Conservation (phyloP, 2,113 vertebrate species). For the Notothenia rossii region DNA sequence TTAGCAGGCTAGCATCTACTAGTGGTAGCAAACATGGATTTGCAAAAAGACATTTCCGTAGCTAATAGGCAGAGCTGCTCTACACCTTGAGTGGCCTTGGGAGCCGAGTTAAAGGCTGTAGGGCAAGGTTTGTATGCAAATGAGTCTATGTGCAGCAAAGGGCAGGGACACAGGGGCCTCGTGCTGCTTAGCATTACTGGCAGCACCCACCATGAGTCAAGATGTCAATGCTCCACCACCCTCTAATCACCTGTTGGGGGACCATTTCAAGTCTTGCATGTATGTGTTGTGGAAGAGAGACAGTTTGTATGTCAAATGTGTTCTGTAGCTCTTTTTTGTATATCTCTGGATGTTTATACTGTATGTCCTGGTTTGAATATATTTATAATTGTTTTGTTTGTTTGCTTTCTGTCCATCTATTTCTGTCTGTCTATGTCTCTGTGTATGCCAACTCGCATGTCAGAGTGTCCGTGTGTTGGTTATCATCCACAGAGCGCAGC, state of each 20-base stretch:
- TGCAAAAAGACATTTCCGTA: not conserved
- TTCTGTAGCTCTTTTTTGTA: not conserved
- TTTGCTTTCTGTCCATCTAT: slow-evolving; percentile 17
- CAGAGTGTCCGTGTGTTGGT: slow-evolving; percentile 29
- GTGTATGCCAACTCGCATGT: slow-evolving; percentile 11
- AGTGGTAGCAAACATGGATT: not conserved
- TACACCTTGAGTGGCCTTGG: slow-evolving; percentile 29
- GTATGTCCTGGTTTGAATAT: not conserved
- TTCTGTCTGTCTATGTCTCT: slow-evolving; percentile 12
- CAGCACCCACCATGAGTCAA: slow-evolving; percentile 51
- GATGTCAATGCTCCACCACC: slow-evolving; percentile 49
- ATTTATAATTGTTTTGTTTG: not conserved
- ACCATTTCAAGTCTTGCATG: slow-evolving; percentile 20
- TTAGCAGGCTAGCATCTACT: not conserved
- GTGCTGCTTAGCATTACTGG: slow-evolving; percentile 52
- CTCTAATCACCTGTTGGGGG: slow-evolving; percentile 37
- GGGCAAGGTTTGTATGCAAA: slow-evolving; percentile 57
- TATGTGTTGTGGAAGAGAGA: not conserved
- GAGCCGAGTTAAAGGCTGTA: slow-evolving; percentile 40
- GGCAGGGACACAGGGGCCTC: slow-evolving; percentile 33
- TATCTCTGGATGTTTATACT: not conserved
- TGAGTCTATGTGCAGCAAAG: slow-evolving; percentile 34
- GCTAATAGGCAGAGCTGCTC: slow-evolving; percentile 34
- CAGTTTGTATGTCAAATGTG: not conserved
- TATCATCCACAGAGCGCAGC: slow-evolving; percentile 41